Evolutionary conservation across 2,113 vertebrate species (phyloP), one percentile per base, ranked within the genome.

Genomic region (Phaethon lepturus): DNA sequence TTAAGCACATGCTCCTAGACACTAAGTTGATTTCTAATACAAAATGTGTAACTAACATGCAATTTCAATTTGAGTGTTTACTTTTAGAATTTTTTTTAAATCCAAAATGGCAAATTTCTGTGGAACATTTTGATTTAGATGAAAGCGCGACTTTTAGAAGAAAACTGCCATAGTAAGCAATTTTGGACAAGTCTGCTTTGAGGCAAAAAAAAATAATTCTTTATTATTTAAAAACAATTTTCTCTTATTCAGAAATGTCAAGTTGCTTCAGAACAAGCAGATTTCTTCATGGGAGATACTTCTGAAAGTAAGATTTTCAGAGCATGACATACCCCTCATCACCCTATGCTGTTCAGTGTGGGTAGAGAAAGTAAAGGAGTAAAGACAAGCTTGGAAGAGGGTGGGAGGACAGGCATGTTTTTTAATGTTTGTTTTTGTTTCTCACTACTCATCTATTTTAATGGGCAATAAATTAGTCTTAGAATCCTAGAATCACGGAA

Each of bases 261-360:
- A 9, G 16, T 40, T 66, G 13, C 25, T 88, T 73, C 35, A 42
- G 40, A 72, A 83, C 25, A 83, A 66, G 24, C 20, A 77, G 23
- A 29, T n/a, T 25, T 49, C 63, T 68, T 82, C 17, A 80, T 6
- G 35, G 15, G 35, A 42, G 6, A 20, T 17, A 52, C 18, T 74
- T 87, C 50, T 9, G 1, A 83, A 73, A 77, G 23, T 28, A 66
- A 88, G 24, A 13, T 28, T 86, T 94, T 45, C 17, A 13, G 29
- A 47, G 47, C 49, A 8, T 35, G 13, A 78, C 23, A 14, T 7
- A 42, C 1, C 2, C 29, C 28, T 84, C 63, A 35, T 31, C 1
- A 0, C 13, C 6, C 75, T 23, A 33, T 1, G 2, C 31, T 50
- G 23, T 26, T 86, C 3, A 0, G 12, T 31, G 16, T 0, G 4